Conservation (phyloP, 2,113 vertebrate genomes). For the Xiphorhynchus elegans region DNA sequence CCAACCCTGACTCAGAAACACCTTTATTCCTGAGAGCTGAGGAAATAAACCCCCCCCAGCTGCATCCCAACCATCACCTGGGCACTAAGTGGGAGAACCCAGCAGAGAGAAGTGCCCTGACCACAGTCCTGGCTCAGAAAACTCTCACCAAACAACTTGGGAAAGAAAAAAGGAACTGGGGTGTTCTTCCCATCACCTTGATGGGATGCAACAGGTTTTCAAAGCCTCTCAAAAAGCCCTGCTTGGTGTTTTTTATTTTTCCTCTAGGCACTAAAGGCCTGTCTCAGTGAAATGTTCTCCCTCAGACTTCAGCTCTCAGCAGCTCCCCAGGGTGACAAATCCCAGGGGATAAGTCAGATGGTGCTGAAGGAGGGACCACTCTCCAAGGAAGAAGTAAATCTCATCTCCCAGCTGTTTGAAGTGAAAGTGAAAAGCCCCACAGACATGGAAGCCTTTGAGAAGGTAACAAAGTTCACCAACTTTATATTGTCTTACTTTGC, state of each 20-base stretch:
- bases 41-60: rapidly evolving
- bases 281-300: conserved; percentile 79
- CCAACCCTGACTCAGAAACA: neutral
- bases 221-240: no score
- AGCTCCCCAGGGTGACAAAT: neutral
- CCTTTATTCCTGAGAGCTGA: neutral
- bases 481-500: neutral
- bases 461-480: conserved; percentile 59
- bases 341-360: neutral
- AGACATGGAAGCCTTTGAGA: conserved; percentile 48
- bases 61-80: no score
- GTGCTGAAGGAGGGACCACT: conserved; percentile 25
- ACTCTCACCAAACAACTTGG: neutral
- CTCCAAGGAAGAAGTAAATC: neutral
- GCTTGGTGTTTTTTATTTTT: neutral
- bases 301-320: conserved; percentile 62
- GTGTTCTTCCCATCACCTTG: neutral
- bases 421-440: conserved; percentile 37
- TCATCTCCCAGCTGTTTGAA: conserved; percentile 66
- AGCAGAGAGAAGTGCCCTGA: neutral
- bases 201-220: neutral
- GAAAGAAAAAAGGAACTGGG: neutral
- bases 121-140: neutral
- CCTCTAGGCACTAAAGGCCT: conserved; percentile 77
- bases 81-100: neutral